Base-by-base conservation (phyloP, 1,140 invertebrate genomes). In the Drosophila ogumai region DNA sequence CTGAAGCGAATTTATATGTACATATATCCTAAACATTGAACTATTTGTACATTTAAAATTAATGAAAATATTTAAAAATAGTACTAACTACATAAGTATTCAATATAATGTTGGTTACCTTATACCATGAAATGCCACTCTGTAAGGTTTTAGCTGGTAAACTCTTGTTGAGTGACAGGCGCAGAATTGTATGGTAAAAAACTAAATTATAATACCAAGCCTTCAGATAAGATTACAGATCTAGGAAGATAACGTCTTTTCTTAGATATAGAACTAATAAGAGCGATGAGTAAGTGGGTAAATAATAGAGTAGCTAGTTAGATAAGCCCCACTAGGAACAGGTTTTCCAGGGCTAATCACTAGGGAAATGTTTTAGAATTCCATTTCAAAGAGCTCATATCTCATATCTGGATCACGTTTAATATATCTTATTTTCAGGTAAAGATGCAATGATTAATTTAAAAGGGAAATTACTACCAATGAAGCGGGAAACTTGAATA, bases 201-300 rank as follows among this genome's bases (percentile, higher is more conserved):
- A 2, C 15, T 3, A 22, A 44, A 65, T 28, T 36, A 12, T 36
- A 44, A 61, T 50, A 19, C 32, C 36, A 43, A 10, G 25, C 2
- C 6, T 43, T 41, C 22, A 34, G 66, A 69, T 69, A 69, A 69
- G 66, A 67, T 69, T 31, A 44, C 61, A 69, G 36, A 69, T 67
- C 36, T n/a, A 4, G 9, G 1, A 28, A 69, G 66, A 69, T 66
- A 68, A 36, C n/a, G 31, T 5, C 34, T 50, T 5, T 44, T 28
- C 31, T 44, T 13, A 34, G 22, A 28, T 43, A 36, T 22, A 52
- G 6, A 67, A 38, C 43, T 47, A 32, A 63, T 63, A 66, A 65
- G 19, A 50, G 44, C 28, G 46, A 38, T 47, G 22, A 15, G 17
- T 64, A 10, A 40, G 3, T 28, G 22, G 1, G 38, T 34, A 34